These are phyloP conservation scores for Phainopepla nitens DNA, from an alignment of 2,113 vertebrate genomes.

Conservation along the genomic window DNA sequence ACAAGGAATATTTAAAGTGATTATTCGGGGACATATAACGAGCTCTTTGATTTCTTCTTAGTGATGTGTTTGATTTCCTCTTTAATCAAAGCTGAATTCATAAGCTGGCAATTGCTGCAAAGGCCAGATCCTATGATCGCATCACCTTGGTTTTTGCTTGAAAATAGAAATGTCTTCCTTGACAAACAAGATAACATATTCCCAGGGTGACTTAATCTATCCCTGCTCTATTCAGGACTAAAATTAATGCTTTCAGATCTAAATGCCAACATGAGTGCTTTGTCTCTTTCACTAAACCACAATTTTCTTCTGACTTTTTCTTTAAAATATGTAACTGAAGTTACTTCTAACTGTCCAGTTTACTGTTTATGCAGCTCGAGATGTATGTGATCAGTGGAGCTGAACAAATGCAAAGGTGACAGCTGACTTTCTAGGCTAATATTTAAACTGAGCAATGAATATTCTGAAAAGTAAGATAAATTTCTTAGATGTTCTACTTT, in stretches of 20 bases:
- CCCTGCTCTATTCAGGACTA: background rate
- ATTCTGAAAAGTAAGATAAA: background rate
- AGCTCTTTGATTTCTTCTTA: background rate
- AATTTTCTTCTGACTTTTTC: background rate
- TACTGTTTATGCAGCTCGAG: background rate
- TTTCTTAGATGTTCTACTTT: background rate
- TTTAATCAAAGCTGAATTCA: background rate
- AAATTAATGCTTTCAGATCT: background rate
- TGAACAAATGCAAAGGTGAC: background rate
- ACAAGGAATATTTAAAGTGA: background rate
- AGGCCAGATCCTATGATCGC: background rate
- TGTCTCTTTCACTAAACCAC: background rate
- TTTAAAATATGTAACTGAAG: background rate
- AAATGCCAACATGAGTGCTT: background rate
- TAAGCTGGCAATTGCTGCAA: background rate
- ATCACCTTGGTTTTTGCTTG: background rate
- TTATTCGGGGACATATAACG: accelerated
- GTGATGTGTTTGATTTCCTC: background rate
- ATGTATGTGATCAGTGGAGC: background rate
- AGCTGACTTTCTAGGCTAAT: background rate
- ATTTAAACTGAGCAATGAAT: background rate
- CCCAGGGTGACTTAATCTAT: background rate
- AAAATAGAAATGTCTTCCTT: background rate
- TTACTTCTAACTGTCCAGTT: background rate
- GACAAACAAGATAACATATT: background rate